Percentiles rank a stretch among this genome's conserved stretches.
Conservation (phyloP, 2,797 vertebrate species). For the Acrossocheilus fasciatus region DNA sequence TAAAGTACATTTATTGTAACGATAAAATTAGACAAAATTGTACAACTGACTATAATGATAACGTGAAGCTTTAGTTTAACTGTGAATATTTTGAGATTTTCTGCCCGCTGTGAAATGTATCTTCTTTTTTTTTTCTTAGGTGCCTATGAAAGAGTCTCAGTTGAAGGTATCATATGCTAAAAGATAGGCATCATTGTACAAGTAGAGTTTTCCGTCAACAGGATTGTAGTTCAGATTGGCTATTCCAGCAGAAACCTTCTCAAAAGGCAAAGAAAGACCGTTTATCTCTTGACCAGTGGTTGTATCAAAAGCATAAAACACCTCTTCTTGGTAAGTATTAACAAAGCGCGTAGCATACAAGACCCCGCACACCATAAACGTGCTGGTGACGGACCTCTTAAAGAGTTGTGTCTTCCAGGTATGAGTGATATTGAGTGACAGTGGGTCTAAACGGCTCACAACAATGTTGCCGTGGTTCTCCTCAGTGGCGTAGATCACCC, state of each 20-base stretch:
- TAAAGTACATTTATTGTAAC: background rate
- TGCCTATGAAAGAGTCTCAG: background rate
- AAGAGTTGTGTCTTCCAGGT: slow-evolving; percentile 78
- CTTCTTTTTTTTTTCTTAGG: background rate
- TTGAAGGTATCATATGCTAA: background rate
- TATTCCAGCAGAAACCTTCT: slow-evolving; percentile 72
- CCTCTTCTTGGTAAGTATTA: slow-evolving; percentile 69
- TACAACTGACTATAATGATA: background rate
- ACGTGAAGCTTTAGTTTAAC: background rate
- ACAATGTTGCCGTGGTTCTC: slow-evolving; percentile 78
- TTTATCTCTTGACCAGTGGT: slow-evolving; percentile 73
- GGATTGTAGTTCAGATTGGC: slow-evolving; percentile 76
- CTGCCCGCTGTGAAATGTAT: background rate
- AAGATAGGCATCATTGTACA: background rate
- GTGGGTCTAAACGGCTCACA: slow-evolving; percentile 67
- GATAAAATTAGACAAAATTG: background rate
- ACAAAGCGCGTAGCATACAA: slow-evolving; percentile 75
- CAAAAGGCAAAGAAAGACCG: slow-evolving; percentile 65
- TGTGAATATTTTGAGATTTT: background rate
- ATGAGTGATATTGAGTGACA: slow-evolving; percentile 68
- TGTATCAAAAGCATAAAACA: slow-evolving; percentile 80
- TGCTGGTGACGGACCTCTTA: slow-evolving; percentile 75
- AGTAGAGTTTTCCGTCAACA: background rate
- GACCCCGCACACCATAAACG: slow-evolving; percentile 79
- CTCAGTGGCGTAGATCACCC: slow-evolving; percentile 75